Base-by-base conservation (phyloP, 2,113 vertebrate genomes). In the Catharus bicknelli region DNA sequence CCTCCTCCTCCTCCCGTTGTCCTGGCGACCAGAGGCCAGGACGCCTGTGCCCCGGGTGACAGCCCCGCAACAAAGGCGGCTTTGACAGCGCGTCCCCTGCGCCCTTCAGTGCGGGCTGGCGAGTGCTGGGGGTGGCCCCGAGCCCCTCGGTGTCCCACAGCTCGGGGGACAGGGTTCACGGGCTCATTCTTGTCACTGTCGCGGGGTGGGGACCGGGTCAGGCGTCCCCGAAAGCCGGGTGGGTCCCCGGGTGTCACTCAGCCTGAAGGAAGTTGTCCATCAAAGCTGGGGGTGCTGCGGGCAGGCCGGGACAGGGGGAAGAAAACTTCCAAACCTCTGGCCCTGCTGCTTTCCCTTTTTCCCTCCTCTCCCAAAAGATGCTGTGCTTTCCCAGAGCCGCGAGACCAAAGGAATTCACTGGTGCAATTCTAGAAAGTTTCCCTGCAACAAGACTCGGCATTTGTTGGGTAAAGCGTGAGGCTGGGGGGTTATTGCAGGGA, bases 241-340 rank as follows among this genome's bases (percentile, higher is more conserved):
- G 91, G 94, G 87, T 93, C 92, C 75, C 76, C 94, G 11, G 88
- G 80, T 95, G 97, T 96, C 97, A 97, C 18, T 96, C 96, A 97
- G 91, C 4, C 0, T 90, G 95, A 96, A 48, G 95, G 90, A 83
- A 94, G 88, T 82, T 96, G 97, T 96, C 95, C 92, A 94, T 97
- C 95, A 97, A 94, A 87, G 14, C 59, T 19, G 42, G 29, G 36
- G 26, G 13, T 47, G n/a, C 66, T 72, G 86, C 82, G 88, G 76
- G 42, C 30, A 10, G 1, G 13, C 38, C 38, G 38, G 38, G 38
- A 38, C 38, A 38, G 38, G 38, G 43, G 18, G 67, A 8, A 48
- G 34, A 12, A 42, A 67, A n/a, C 8, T 20, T 5, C 64, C 51
- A 36, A 25, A 30, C 9, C 32, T 45, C 61, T 64, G 50, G 26